Evolutionary conservation across 1,140 invertebrate species (phyloP).

Genomic region (Rhyacophila brunnea): DNA sequence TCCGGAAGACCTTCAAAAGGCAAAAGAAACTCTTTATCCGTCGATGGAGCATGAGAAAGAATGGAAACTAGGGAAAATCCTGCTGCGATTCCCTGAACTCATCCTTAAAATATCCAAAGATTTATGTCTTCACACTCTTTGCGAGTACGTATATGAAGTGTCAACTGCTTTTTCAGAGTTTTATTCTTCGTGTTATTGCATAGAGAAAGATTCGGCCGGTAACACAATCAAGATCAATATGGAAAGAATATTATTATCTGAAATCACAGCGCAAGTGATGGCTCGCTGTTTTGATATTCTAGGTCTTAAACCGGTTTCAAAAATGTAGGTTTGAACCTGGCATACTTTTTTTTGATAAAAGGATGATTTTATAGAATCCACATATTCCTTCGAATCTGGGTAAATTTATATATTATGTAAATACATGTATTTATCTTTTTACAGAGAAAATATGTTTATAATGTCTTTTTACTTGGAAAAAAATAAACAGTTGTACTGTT

Average conservation of each 20-base stretch:
- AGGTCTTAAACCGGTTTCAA: conserved; percentile 86
- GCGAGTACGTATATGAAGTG: conserved; percentile 95
- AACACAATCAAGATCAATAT: conserved; percentile 84
- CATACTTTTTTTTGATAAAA: neutral
- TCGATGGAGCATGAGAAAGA: conserved; percentile 88
- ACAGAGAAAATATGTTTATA: too few species aligned
- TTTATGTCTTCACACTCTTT: conserved; percentile 84
- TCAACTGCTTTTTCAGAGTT: conserved; percentile 93
- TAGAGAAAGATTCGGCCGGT: conserved; percentile 81
- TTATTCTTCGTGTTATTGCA: conserved; percentile 97
- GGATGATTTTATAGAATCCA: too few species aligned
- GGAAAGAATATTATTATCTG: conserved; percentile 85
- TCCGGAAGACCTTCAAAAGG: conserved; percentile 53
- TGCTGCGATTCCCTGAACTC: conserved; percentile 86
- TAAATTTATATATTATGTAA: too few species aligned
- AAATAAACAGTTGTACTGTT: too few species aligned
- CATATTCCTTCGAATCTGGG: too few species aligned
- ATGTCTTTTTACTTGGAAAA: too few species aligned
- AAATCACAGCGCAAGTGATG: conserved; percentile 88
- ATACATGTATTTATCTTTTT: too few species aligned
- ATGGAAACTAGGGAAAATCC: conserved; percentile 89
- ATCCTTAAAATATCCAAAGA: conserved; percentile 82
- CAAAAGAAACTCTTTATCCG: conserved; percentile 58
- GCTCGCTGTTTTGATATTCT: conserved; percentile 86
- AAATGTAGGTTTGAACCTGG: conserved; percentile 70